Evolutionary conservation across 2,888 invertebrate genomes (phyloP), one percentile per base, ranked within the genome.

Genomic region (Cyclophora punctaria): DNA sequence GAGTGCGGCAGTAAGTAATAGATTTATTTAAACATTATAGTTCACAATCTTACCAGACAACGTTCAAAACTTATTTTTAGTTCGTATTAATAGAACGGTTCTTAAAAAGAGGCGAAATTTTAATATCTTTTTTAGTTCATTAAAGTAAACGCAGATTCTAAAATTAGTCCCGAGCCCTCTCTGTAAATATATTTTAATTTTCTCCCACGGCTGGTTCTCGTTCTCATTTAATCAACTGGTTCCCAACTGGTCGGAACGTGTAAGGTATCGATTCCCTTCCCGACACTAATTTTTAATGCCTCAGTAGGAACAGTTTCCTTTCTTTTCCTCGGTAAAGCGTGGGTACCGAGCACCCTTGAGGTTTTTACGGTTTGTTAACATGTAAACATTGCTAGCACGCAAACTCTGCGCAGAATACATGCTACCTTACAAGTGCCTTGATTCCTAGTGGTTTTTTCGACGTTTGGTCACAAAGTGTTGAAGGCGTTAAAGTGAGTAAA

Each of bases 281-380:
- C 52, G 53, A 55, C 55, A 55, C 59, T 55, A 57, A 56, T 59
- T 57, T 59, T 57, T 56, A 57, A 61, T 55, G 60, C 55, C 34
- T 50, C 48, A 52, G 42, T 49, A 43, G 52, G 50, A 44, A 48
- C 49, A 43, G 46, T 56, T 48, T 57, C 55, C 53, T 47, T 41
- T 47, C 34, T 49, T 47, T 47, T 52, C 40, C 7, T 44, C 33
- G 4, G 7, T 41, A 20, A 35, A 47, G 34, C 44, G 44, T 48
- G 53, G 45, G 47, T 44, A 49, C 43, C 41, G 37, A 37, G 37
- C 42, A 46, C 49, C 47, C 46, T 56, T 58, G 56, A 55, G 55
- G 56, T 58, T 52, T 56, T 53, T 52, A 51, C 52, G 55, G 48
- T 56, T 60, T 58, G 55, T 56, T 55, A 53, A 52, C 57, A 53